Percentiles rank a stretch among this genome's conserved stretches.
These are phyloP conservation scores for Setipinna tenuifilis DNA, from an alignment of 2,797 vertebrate species.

Conservation along the genomic window DNA sequence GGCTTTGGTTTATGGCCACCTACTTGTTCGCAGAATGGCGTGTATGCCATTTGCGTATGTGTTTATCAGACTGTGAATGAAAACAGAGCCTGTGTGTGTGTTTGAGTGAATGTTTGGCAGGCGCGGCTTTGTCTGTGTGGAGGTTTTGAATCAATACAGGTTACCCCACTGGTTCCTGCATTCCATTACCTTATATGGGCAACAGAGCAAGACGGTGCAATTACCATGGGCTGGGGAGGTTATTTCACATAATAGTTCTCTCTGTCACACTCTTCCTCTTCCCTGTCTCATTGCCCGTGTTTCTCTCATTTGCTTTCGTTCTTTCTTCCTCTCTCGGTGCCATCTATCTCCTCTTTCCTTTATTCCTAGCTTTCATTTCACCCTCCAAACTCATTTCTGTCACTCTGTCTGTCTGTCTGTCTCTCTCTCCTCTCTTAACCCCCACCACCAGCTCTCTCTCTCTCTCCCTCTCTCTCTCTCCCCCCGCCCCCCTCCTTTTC, in stretches of 20 bases:
- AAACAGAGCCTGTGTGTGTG: neutral
- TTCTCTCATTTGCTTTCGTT: neutral
- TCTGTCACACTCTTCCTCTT: constrained; percentile 31
- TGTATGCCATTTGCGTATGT: neutral
- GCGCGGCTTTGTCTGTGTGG: neutral
- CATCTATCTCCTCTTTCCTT: neutral
- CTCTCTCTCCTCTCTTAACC: neutral
- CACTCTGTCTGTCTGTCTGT: neutral
- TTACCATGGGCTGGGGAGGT: constrained; percentile 50
- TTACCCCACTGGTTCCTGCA: constrained; percentile 61
- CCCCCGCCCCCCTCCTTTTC: neutral
- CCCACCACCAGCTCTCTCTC: constrained; percentile 26
- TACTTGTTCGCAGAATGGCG: neutral
- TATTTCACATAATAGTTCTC: constrained; percentile 52
- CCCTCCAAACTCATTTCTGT: neutral
- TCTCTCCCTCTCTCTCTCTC: constrained; percentile 25
- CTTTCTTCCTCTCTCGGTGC: neutral
- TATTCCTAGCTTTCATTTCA: neutral
- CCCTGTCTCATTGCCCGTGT: neutral
- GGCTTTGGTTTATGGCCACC: constrained; percentile 11
- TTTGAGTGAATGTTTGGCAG: neutral
- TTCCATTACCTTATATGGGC: constrained; percentile 67
- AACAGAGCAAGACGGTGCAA: constrained; percentile 51
- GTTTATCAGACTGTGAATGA: constrained; percentile 15
- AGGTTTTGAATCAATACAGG: constrained; percentile 58